Evolutionary conservation across 2,888 invertebrate genomes (phyloP).

Genomic region (Philonicus albiceps): DNA sequence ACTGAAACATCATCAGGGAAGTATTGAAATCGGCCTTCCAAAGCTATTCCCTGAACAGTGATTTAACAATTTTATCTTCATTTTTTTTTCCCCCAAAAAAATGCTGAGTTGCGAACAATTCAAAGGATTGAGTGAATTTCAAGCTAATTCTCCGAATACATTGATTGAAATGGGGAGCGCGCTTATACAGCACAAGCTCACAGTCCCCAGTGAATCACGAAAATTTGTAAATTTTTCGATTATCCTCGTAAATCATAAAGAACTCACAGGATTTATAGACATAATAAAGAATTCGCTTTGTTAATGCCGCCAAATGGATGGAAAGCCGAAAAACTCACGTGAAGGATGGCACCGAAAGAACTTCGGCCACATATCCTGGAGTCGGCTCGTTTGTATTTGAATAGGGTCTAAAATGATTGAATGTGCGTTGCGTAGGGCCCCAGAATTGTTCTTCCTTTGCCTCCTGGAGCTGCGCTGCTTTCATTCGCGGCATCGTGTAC

Average conservation of each 20-base stretch:
- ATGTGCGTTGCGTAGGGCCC: neutral
- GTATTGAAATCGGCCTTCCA: neutral
- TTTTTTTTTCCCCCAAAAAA: neutral
- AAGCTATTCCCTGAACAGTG: neutral
- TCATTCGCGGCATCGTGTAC: neutral
- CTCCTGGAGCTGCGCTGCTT: neutral
- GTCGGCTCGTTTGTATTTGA: neutral
- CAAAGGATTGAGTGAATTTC: neutral
- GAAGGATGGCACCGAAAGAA: neutral
- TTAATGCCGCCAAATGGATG: constrained; percentile 1
- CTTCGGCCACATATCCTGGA: neutral
- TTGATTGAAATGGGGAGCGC: neutral
- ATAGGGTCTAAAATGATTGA: constrained; percentile 2
- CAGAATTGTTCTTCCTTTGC: neutral
- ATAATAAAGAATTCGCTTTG: neutral
- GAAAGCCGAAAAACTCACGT: neutral
- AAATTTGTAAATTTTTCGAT: constrained; percentile 3
- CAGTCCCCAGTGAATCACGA: neutral
- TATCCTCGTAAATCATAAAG: constrained; percentile 1
- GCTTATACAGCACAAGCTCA: neutral
- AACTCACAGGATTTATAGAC: neutral
- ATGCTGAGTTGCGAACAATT: neutral
- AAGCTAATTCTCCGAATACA: neutral
- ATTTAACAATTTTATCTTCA: neutral
- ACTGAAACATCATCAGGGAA: neutral